These are phyloP conservation scores for Petrocephalus zakoni DNA, from an alignment of 2,113 vertebrate species.

Conservation along the genomic window DNA sequence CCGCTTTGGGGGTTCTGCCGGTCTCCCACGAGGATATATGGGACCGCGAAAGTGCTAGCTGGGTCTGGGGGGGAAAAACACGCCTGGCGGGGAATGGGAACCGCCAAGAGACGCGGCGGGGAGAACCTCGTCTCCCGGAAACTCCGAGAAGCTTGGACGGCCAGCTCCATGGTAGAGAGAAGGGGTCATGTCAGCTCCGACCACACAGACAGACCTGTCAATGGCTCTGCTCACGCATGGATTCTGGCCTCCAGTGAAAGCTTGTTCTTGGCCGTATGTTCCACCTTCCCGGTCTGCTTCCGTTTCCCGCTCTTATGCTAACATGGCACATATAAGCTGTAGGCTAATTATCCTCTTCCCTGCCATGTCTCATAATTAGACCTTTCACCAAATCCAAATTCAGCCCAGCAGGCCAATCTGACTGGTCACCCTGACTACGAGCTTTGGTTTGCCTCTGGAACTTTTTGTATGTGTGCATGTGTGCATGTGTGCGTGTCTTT, in stretches of 20 bases:
- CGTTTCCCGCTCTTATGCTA: neutral
- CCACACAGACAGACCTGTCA: neutral
- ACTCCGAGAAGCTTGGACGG: neutral
- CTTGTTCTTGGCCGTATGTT: neutral
- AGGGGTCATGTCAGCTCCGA: constrained; percentile 9
- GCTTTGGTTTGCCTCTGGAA: constrained; percentile 26
- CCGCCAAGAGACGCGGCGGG: neutral
- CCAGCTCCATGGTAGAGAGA: neutral
- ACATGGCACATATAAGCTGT: neutral
- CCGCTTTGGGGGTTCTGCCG: neutral
- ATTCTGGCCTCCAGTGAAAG: neutral
- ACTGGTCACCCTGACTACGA: constrained; percentile 31
- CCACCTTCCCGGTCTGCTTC: neutral
- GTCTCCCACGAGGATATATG: neutral
- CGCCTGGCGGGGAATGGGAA: neutral
- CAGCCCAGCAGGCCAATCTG: constrained; percentile 31
- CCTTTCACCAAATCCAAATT: constrained; percentile 29
- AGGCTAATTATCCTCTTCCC: constrained; percentile 25
- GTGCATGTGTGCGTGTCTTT: constrained; percentile 32
- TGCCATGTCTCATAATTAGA: constrained; percentile 42
- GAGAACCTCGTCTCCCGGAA: neutral
- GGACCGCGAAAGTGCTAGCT: neutral
- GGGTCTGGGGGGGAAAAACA: neutral
- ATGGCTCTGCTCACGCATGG: neutral
- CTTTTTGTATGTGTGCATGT: constrained; percentile 6